Conservation (phyloP, 2,888 invertebrate species). For the Eilema sororculum region DNA sequence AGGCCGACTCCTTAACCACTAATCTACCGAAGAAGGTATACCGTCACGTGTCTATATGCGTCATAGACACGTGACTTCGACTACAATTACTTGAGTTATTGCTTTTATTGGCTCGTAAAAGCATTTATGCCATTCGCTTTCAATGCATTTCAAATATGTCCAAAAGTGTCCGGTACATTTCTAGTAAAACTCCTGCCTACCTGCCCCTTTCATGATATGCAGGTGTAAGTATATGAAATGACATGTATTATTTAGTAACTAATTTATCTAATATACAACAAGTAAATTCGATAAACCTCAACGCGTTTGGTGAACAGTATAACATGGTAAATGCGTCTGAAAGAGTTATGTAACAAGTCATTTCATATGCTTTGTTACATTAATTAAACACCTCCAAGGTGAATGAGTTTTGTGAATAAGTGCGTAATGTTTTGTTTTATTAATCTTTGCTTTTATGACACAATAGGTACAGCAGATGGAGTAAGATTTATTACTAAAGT, state of each 20-base stretch:
- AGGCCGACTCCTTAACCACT: too few relatives aligned
- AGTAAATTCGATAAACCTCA: neutral
- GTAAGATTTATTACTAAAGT: conserved; percentile 9
- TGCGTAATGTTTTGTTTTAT: conserved; percentile 13
- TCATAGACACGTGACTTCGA: neutral
- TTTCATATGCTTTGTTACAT: conserved; percentile 7
- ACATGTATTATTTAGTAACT: neutral
- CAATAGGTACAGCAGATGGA: neutral
- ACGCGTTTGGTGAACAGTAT: neutral
- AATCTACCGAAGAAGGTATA: too few relatives aligned
- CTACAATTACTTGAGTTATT: neutral
- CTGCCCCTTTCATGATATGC: neutral
- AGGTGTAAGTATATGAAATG: too few relatives aligned
- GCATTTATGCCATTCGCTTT: neutral
- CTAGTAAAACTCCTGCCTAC: neutral
- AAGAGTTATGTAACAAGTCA: conserved; percentile 8
- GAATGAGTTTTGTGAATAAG: neutral
- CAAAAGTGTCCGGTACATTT: neutral
- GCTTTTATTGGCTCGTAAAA: neutral
- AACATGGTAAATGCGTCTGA: neutral
- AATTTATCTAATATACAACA: neutral
- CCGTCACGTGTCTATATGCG: too few relatives aligned
- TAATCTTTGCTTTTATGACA: conserved; percentile 14
- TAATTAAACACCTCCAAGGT: conserved; percentile 8
- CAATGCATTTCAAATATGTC: too few relatives aligned